These are phyloP conservation scores for Baryphthengus martii DNA, from an alignment of 2,113 vertebrate species.

Conservation along the genomic window DNA sequence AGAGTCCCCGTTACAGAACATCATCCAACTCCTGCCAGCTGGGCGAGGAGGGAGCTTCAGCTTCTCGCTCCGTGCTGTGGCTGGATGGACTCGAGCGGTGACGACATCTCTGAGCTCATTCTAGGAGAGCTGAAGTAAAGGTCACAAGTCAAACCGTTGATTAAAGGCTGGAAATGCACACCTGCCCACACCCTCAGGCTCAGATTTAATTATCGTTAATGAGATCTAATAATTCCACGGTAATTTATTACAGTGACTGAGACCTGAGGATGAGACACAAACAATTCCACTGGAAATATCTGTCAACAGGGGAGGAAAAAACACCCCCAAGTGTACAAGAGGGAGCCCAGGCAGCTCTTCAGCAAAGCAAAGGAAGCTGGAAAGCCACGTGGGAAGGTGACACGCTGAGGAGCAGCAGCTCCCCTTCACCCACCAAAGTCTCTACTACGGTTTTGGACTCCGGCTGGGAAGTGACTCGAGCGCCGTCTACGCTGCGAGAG, in stretches of 20 bases:
- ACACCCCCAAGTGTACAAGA: no score
- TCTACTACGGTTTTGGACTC: fast-evolving
- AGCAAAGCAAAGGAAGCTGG: background rate
- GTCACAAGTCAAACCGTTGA: background rate
- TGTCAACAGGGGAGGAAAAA: background rate
- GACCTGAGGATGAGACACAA: background rate
- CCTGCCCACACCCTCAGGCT: background rate
- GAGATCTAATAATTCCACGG: background rate
- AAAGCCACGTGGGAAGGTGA: background rate
- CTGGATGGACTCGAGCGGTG: background rate
- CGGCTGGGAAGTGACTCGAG: fast-evolving
- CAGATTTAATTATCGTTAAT: background rate
- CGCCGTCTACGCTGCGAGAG: fast-evolving
- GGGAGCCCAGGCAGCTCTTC: background rate
- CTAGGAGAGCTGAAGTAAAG: background rate
- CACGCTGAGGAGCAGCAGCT: fast-evolving
- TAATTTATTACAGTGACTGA: background rate
- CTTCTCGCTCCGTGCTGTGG: fast-evolving
- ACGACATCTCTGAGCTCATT: background rate
- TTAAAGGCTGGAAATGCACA: background rate
- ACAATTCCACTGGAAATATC: background rate
- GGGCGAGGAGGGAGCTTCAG: fast-evolving
- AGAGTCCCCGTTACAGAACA: background rate
- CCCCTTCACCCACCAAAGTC: background rate
- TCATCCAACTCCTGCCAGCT: fast-evolving